Base-by-base conservation (phyloP, 2,113 vertebrate genomes). In the Ammospiza caudacuta region DNA sequence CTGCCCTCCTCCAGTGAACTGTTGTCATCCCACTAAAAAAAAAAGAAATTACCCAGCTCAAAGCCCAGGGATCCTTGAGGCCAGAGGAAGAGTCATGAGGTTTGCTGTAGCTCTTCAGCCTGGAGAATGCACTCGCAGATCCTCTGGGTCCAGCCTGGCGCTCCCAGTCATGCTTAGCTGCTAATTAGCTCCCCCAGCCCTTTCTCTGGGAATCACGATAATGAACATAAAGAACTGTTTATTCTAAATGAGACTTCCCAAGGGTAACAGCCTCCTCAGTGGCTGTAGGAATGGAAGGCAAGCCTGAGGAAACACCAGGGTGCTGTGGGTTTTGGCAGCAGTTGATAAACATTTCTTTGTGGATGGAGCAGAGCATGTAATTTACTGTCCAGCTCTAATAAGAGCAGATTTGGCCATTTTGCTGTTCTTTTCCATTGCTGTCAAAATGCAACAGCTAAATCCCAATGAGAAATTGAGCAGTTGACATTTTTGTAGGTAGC, bases 301-400 rank as follows among this genome's bases (percentile, higher is more conserved):
- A 96, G 94, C 75, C 67, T 25, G 37, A 95, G 94, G 91, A 95
- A 96, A 90, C 87, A 92, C 90, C 93, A 96, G 87, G 89, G 46
- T 72, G 27, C 57, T 96, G 96, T 95, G 28, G 88, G 29, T 97
- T 97, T 98, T 98, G 98, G 97, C 97, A 97, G 88, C 64, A 75
- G 37, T 89, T 63, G 47, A 93, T 95, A 96, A 96, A 95, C 90
- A 89, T 92, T 97, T 96, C 91, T 96, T 96, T 91, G 85, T 96
- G 93, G 89, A 95, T 83, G 76, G 61, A 94, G 51, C 43, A 89
- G 72, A 92, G 68, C 87, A 37, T 96, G 83, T 95, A 97, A 97
- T 97, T 97, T 97, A 96, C 92, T 89, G 39, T 67, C 54, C 54
- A 5, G 57, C 64, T 96, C 96, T 96, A 96, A 87, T 80, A 85